Evolutionary conservation across 2,113 vertebrate genomes (phyloP), one percentile per base, ranked within the genome.

Genomic region (Lampris megalopsis): DNA sequence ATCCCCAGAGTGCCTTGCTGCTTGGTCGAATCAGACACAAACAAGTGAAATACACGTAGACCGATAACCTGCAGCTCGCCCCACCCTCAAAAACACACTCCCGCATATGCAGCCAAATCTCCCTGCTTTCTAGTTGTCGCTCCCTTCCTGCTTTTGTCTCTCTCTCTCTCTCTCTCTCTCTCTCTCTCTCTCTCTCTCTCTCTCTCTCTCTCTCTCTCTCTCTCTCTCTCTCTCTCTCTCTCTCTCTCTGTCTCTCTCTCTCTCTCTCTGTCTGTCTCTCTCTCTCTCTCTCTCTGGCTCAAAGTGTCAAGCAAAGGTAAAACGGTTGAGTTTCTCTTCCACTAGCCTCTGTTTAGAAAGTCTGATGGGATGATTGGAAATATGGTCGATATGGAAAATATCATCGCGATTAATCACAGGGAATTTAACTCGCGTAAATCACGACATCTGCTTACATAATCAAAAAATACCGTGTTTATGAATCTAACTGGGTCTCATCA

Each of bases 1-100:
- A 84, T 68, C 73, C 71, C 73, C 65, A 71, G 38, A 13, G 2
- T 56, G 83, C 54, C 59, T 68, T 5, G 77, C 81, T 77, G 82
- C 49, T 38, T 63, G 68, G 86, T 85, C 78, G 79, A 57, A 68
- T 60, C 37, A 69, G 84, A 75, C 70, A 62, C 45, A 70, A 24
- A 43, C 9, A 52, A 78, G 54, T 35, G 73, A 83, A 88, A 79
- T 64, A 1, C 1, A 24, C 68, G 37, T 45, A 82, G 80, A 82
- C 76, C 69, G 77, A 73, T 57, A 71, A 24, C 24, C 24, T 24
- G 24, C 24, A 24, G 24, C 24, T 24, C 24, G 24, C 24, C 24
- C 24, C 24, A 24, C 24, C 24, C 24, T 24, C 24, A 24, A 24
- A 24, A 24, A 24, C 24, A 24, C 24, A 24, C 24, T 24, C 24